phyloP scores from a whole-genome alignment of 2,113 vertebrate species.

The Entomyzon cyanotis region DNA sequence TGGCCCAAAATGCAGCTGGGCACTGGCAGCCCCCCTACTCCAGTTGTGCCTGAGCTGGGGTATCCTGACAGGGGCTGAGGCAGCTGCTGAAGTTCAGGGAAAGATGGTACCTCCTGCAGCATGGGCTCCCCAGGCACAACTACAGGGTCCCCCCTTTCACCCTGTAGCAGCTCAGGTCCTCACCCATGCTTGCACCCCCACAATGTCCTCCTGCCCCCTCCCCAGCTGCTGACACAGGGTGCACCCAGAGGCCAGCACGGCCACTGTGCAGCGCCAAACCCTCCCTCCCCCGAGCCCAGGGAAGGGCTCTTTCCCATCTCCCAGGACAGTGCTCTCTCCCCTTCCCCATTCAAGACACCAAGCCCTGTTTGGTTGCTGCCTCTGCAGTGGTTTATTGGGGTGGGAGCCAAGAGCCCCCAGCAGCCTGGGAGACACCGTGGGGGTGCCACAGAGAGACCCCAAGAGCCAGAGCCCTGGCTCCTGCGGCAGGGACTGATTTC shows the following conservation, averaged over 20 bases:
- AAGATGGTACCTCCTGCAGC: accelerated
- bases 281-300: not conserved
- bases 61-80: accelerated
- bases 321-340: accelerated
- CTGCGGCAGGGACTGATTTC: not conserved
- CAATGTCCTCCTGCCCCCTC: accelerated
- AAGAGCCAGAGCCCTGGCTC: not conserved
- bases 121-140: not conserved
- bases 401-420: not conserved
- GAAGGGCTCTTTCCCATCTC: accelerated
- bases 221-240: not conserved
- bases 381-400: slow-evolving; percentile 59
- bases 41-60: accelerated
- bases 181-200: accelerated
- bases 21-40: accelerated
- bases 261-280: accelerated
- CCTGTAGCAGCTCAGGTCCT: accelerated
- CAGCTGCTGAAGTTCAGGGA: accelerated
- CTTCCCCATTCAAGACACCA: slow-evolving; percentile 10
- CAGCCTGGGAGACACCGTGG: not conserved
- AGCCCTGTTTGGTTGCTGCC: not conserved
- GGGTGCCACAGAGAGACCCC: not conserved
- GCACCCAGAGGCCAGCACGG: not conserved
- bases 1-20: accelerated
- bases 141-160: accelerated